Percentiles rank a stretch among this genome's conserved stretches.
Conservation (phyloP, 2,113 vertebrate genomes). For the Carlito syrichta region DNA sequence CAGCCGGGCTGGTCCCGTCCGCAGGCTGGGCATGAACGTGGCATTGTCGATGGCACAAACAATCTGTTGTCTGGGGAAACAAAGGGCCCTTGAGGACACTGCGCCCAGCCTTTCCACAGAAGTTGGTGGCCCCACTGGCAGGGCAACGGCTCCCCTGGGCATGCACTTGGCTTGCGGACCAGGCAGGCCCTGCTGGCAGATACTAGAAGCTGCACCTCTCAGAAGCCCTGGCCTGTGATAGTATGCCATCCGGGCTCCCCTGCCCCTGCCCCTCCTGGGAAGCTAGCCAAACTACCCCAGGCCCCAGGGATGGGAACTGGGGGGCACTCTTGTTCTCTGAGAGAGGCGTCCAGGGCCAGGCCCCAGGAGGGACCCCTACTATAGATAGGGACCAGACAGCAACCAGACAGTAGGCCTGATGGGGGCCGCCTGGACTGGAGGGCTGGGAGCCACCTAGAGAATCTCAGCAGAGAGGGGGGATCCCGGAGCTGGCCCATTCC, state of each 20-base stretch:
- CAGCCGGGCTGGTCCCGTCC: not conserved
- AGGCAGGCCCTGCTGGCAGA: constrained; percentile 19
- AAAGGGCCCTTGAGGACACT: constrained; percentile 40
- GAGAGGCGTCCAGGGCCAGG: too few relatives aligned
- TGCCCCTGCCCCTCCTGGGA: not conserved
- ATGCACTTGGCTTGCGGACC: not conserved
- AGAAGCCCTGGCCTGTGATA: not conserved
- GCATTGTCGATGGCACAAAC: constrained; percentile 46
- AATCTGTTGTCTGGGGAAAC: constrained; percentile 30
- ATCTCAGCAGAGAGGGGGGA: not conserved
- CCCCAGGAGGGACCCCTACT: too few relatives aligned
- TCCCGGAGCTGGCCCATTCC: not conserved
- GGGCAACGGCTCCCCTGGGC: not conserved
- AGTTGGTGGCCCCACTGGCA: not conserved
- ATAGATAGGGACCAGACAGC: not conserved
- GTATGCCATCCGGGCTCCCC: too few relatives aligned
- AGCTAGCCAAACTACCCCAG: not conserved
- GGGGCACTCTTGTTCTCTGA: too few relatives aligned
- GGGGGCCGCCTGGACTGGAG: not conserved
- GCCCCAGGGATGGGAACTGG: not conserved
- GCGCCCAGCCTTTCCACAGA: constrained; percentile 33
- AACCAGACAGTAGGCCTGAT: not conserved
- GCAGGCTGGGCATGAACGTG: not conserved
- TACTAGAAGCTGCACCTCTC: not conserved
- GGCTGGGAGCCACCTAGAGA: not conserved